Conservation (phyloP, 1,140 invertebrate genomes). For the Cepaea nemoralis region DNA sequence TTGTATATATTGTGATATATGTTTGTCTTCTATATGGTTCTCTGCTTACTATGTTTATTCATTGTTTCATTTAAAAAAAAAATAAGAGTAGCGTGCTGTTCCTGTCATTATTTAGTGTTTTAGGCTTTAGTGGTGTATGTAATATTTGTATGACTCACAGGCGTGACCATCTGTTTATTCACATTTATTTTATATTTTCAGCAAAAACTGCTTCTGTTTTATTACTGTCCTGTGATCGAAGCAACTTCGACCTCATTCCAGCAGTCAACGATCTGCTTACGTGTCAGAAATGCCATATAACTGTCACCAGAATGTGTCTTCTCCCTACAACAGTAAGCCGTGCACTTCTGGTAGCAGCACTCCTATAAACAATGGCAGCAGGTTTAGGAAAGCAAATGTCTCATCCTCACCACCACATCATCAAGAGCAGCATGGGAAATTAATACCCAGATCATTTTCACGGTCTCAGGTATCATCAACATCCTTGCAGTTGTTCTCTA, state of each 20-base stretch:
- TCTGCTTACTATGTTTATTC: too few species aligned
- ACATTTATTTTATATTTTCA: neutral
- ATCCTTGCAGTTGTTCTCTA: neutral
- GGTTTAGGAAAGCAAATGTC: neutral
- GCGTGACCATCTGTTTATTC: too few species aligned
- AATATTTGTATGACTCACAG: too few species aligned
- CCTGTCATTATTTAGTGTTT: too few species aligned
- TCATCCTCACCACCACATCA: neutral
- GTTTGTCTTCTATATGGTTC: too few species aligned
- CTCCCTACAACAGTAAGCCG: neutral
- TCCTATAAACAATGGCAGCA: neutral
- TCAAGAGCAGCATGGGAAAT: neutral
- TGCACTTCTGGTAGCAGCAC: neutral
- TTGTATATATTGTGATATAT: too few species aligned
- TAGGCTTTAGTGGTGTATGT: too few species aligned
- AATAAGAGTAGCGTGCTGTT: too few species aligned
- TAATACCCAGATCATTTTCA: neutral
- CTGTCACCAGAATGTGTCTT: neutral
- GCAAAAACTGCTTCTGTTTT: neutral
- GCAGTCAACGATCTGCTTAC: neutral
- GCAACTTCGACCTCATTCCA: neutral
- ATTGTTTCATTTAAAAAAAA: too few species aligned
- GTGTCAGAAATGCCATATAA: neutral
- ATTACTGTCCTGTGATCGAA: neutral
- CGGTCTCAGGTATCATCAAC: neutral